Conservation (phyloP, 2,113 vertebrate genomes). For the Tonatia bakeri region DNA sequence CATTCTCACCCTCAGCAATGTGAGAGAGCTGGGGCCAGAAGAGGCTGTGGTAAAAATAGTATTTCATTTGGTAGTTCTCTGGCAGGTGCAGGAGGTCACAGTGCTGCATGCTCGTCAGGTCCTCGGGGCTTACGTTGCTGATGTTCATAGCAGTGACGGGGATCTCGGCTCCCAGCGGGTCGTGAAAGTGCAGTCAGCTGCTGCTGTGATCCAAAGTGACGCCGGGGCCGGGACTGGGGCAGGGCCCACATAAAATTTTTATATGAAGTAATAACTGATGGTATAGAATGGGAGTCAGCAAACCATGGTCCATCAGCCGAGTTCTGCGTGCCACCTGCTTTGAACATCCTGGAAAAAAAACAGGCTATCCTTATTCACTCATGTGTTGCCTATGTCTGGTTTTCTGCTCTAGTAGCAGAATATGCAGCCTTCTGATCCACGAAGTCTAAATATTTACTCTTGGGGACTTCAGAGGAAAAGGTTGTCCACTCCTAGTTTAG, state of each 20-base stretch:
- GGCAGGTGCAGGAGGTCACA: constrained; percentile 92
- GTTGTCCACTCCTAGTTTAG: neutral
- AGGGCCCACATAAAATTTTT: no score
- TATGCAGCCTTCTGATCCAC: neutral
- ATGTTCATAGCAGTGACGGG: no score
- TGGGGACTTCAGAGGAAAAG: neutral
- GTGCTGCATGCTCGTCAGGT: constrained; percentile 95
- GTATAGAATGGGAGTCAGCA: neutral
- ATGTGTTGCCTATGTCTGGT: neutral
- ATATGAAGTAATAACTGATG: neutral
- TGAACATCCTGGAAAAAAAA: neutral
- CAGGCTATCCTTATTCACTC: neutral
- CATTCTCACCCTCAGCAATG: constrained; percentile 93
- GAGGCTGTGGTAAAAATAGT: constrained; percentile 90
- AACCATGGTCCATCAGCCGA: neutral
- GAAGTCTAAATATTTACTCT: neutral
- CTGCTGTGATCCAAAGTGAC: no score
- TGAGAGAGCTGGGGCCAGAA: constrained; percentile 94
- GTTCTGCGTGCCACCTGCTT: neutral
- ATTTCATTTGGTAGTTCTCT: constrained; percentile 95
- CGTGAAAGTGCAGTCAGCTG: no score
- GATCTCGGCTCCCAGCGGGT: no score
- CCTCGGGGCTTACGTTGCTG: constrained; percentile 77
- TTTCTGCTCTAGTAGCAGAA: neutral
- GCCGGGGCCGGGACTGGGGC: no score